A percentile compares a stretch with the other conserved stretches of the same genome.
Evolutionary conservation across 2,888 invertebrate species (phyloP).

Genomic region (Zaprionus obscuricornis): DNA sequence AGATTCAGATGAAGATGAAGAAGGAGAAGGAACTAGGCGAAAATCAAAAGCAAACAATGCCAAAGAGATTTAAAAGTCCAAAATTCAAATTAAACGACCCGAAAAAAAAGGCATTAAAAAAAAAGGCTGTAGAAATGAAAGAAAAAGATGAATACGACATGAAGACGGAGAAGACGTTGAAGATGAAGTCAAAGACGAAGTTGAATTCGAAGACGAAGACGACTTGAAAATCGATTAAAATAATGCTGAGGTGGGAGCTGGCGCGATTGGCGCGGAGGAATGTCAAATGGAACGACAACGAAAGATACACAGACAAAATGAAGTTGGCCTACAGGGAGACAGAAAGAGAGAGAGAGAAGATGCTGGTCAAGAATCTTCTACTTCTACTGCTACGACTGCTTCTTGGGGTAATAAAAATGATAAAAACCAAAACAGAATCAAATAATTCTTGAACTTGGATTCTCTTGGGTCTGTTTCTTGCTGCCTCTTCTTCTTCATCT

Average conservation of each 20-base stretch:
- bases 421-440: conserved; percentile 56
- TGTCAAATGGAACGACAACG: conserved; percentile 64
- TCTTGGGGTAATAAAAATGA: conserved; percentile 65
- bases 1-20: not conserved
- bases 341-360: not conserved
- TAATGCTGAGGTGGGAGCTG: conserved; percentile 47
- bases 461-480: conserved; percentile 8
- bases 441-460: conserved; percentile 56
- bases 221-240: conserved; percentile 75
- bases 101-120: conserved; percentile 48
- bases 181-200: no score
- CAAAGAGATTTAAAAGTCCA: conserved; percentile 30
- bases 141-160: not conserved
- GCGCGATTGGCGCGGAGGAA: conserved; percentile 58
- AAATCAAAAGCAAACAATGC: conserved; percentile 49
- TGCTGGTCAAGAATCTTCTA: conserved; percentile 28
- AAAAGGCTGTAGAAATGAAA: conserved; percentile 13
- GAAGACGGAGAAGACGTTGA: not conserved
- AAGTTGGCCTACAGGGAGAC: not conserved
- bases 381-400: no score
- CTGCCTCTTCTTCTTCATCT: conserved; percentile 14
- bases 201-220: no score
- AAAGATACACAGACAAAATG: conserved; percentile 28
- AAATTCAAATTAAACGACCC: conserved; percentile 63
- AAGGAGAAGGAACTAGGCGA: conserved; percentile 32